These are phyloP conservation scores for Lagria hirta DNA, from an alignment of 2,888 invertebrate genomes.

Conservation along the genomic window DNA sequence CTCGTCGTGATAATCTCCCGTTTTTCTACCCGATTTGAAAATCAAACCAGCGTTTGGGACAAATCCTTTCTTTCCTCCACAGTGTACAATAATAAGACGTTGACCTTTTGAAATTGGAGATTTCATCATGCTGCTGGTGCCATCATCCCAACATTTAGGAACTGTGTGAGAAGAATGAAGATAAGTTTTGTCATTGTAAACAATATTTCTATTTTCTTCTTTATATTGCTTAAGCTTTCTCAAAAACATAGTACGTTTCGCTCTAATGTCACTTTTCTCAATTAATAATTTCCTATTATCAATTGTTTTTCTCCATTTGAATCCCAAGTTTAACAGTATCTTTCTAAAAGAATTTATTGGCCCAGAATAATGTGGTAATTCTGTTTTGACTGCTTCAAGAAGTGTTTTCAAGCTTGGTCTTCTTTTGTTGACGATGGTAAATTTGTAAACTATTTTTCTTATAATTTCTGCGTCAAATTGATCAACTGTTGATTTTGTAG, in stretches of 20 bases:
- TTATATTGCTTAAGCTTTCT: neutral
- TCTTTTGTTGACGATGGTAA: too few relatives aligned
- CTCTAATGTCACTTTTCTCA: neutral
- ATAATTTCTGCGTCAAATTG: too few relatives aligned
- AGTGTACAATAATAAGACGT: slow-evolving; percentile 14
- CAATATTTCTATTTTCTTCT: neutral
- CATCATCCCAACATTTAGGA: slow-evolving; percentile 1
- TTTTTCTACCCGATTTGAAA: slow-evolving; percentile 30
- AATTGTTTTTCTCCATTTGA: too few relatives aligned
- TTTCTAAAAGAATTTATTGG: too few relatives aligned
- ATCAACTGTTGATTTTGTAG: too few relatives aligned
- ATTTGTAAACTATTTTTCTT: too few relatives aligned
- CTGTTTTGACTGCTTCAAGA: too few relatives aligned
- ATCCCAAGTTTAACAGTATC: too few relatives aligned
- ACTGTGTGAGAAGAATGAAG: neutral
- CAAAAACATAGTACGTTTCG: neutral
- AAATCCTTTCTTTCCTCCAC: slow-evolving; percentile 11
- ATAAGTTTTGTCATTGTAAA: neutral
- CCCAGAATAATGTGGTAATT: too few relatives aligned
- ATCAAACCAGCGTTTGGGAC: slow-evolving; percentile 16
- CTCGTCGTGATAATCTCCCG: slow-evolving; percentile 29
- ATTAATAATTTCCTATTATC: too few relatives aligned
- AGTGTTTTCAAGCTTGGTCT: too few relatives aligned
- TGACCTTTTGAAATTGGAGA: slow-evolving; percentile 10
- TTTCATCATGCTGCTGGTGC: too few relatives aligned